Evolutionary conservation across 37 sponge, comb jelly and placozoan species (phyloP), one percentile per base, ranked within the genome.

Genomic region (Amphimedon queenslandica): DNA sequence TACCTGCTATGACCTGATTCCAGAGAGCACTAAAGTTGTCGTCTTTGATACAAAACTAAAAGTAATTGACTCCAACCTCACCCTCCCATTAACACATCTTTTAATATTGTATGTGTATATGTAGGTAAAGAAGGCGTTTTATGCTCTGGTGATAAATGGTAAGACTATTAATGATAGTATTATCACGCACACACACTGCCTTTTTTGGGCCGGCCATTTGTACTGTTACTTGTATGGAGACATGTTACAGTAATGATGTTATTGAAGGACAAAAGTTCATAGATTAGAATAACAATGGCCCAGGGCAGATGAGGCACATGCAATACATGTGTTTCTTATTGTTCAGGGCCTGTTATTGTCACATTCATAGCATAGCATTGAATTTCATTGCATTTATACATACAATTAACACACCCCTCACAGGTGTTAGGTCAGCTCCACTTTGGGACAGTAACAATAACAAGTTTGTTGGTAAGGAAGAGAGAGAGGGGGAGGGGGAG

Each of bases 61-160:
- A 56, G 88, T 84, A 51, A 84, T 72, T 40, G n/a, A 37, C 3
- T 23, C 53, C 28, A 25, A 61, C 51, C 34, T 5, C 28, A 31
- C 75, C 25, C 39, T 58, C 36, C 4, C n/a, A n/a, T n/a, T n/a
- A n/a, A n/a, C n/a, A n/a, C n/a, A n/a, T n/a, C n/a, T n/a, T 31
- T 18, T 36, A 37, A 60, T n/a, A 55, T 0, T 64, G 24, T 37
- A 1, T 21, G 20, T 24, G 0, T 70, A 24, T 29, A 11, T 80
- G 0, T 74, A 84, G 76, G 86, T 92, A 31, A 92, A 87, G 78
- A 92, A 92, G 51, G 93, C 93, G 0, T 92, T 92, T 65, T 87
- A 83, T 76, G 94, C 94, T 11, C 76, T 93, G 58, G 94, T 93
- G 3, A 78, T 76, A 20, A 93, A 93, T 67, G 88, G 90, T 81